Evolutionary conservation across 2,888 invertebrate species (phyloP).

Genomic region (Drosophila barbarae): DNA sequence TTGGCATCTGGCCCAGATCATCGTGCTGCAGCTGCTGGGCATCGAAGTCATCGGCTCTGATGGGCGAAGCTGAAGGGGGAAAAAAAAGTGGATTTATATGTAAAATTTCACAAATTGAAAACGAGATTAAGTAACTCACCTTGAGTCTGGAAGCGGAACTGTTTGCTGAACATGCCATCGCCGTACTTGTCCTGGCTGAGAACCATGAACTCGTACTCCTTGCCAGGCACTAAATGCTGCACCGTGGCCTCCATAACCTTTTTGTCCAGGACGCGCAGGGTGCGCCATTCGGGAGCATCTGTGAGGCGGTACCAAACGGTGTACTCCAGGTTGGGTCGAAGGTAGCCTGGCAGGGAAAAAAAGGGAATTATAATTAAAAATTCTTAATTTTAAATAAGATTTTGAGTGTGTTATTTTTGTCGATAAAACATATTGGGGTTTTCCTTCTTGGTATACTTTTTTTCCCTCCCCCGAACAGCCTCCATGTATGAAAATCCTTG

Average conservation of each 20-base stretch:
- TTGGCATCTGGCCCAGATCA: conserved; percentile 47
- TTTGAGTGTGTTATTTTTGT: background rate
- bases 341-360: conserved; percentile 81
- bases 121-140: conserved; percentile 69
- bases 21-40: conserved; percentile 50
- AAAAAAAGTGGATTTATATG: background rate
- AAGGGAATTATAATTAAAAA: no score
- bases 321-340: conserved; percentile 88
- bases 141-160: conserved; percentile 87
- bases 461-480: background rate
- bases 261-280: conserved; percentile 86
- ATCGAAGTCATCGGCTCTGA: conserved; percentile 53
- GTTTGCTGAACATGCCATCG: conserved; percentile 94
- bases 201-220: conserved; percentile 94
- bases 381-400: background rate
- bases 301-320: conserved; percentile 91
- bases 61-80: conserved; percentile 30
- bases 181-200: conserved; percentile 92
- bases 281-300: conserved; percentile 90
- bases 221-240: conserved; percentile 86
- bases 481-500: conserved; percentile 1
- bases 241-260: conserved; percentile 89
- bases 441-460: background rate
- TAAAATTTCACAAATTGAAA: accelerated
- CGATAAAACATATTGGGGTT: background rate